phyloP scores from a whole-genome alignment of 2,888 invertebrate species.

The Notocelia uddmanniana region DNA sequence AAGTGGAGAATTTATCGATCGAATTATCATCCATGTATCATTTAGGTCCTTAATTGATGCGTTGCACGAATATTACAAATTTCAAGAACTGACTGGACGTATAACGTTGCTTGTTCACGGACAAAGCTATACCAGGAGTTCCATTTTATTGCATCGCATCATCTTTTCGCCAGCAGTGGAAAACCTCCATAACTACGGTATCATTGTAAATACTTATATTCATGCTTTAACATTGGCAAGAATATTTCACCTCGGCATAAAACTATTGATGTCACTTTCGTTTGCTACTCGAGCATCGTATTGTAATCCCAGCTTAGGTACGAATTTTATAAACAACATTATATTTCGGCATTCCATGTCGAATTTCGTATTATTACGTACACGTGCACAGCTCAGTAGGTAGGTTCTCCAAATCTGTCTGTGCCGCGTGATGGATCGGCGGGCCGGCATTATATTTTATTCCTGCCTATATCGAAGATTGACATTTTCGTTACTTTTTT shows the following conservation, averaged over 20 bases:
- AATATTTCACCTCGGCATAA: background rate
- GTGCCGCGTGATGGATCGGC: conserved; percentile 48
- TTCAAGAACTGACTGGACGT: too few relatives aligned
- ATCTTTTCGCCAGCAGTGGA: too few relatives aligned
- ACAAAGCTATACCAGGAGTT: too few relatives aligned
- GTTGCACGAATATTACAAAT: too few relatives aligned
- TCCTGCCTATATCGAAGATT: conserved; percentile 61
- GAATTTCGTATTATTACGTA: conserved; percentile 50
- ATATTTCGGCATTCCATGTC: conserved; percentile 24
- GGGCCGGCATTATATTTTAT: conserved; percentile 56
- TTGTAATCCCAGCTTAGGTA: background rate
- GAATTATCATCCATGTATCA: too few relatives aligned
- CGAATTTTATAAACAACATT: conserved; percentile 31
- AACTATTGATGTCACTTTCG: background rate
- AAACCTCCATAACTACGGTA: too few relatives aligned
- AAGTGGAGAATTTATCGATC: too few relatives aligned
- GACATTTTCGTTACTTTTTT: conserved; percentile 62
- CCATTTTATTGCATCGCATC: too few relatives aligned
- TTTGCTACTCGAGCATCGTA: background rate
- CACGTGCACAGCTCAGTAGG: conserved; percentile 51
- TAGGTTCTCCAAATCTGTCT: conserved; percentile 56
- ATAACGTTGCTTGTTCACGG: too few relatives aligned
- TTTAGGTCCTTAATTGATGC: too few relatives aligned
- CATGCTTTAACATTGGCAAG: too few relatives aligned
- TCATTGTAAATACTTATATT: too few relatives aligned